Conservation (phyloP, 2,797 vertebrate species). For the Ammospiza maritima region DNA sequence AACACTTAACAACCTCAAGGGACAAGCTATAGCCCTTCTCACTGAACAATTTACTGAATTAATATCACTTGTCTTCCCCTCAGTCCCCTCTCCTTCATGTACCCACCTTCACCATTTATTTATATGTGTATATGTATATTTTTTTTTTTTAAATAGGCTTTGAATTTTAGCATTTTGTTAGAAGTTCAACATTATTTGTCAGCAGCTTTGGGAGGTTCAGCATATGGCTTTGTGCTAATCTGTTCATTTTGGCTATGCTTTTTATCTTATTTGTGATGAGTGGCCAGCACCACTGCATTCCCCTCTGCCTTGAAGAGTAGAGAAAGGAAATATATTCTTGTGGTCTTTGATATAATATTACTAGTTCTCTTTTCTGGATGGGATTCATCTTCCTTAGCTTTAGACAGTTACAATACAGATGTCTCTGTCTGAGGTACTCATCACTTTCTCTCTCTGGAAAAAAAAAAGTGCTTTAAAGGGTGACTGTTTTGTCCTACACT, state of each 20-base stretch:
- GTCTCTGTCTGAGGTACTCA: not conserved
- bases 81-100: not conserved
- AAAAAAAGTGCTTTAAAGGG: not conserved
- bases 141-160: not conserved
- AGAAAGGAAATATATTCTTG: constrained; percentile 19
- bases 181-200: constrained; percentile 17
- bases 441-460: not conserved
- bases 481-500: not conserved
- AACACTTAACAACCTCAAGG: not conserved
- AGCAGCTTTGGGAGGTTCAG: not conserved
- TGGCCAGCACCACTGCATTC: not conserved
- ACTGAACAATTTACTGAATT: not conserved
- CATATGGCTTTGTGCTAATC: constrained; percentile 27
- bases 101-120: no score
- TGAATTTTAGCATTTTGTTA: not conserved
- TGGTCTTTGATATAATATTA: not conserved
- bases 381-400: not conserved
- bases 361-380: not conserved
- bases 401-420: not conserved
- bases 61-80: not conserved
- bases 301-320: not conserved
- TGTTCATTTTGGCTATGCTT: not conserved
- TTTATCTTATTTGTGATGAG: constrained; percentile 45
- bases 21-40: not conserved
- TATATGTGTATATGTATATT: not conserved